Base-by-base conservation (phyloP, 2,888 invertebrate genomes). In the Aspidiotus rigidus region DNA sequence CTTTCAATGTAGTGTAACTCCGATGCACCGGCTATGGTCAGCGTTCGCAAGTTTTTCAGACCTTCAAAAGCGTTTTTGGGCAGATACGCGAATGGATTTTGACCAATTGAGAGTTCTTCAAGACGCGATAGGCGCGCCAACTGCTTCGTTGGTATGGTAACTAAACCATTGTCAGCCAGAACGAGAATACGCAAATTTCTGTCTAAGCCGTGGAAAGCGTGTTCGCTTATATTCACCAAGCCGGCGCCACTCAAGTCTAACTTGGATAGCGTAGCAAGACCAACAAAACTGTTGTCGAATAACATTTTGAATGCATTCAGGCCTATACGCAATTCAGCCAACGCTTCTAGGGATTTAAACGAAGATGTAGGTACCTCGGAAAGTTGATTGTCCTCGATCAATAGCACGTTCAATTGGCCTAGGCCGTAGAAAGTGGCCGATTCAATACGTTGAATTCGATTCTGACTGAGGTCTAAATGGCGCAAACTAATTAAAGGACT, bases 321-420 rank as follows among this genome's bases (percentile, higher is more conserved):
- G 11, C 92, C 92, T 55, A 93, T 84, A 76, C 89, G 90, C 11
- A 93, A 80, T 77, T 93, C 93, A 5, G 91, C 92, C 70, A 93
- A 81, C 74, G 87, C 86, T 69, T 86, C 87, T 74, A 92, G 79
- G 3, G 87, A 83, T 39, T 85, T 82, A 75, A 91, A 86, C 0
- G 88, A 85, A 16, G 83, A 79, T 1, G 89, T 87, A 16, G 92
- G 92, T 64, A 93, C 86, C 1, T 84, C 81, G 73, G 84, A 87
- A 72, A 93, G 78, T 71, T 88, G 87, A 77, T 93, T 93, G 77
- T 92, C 91, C 76, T 93, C 91, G 72, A 93, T 80, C 77, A 89
- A 90, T 13, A 93, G 80, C 17, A 91, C 87, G 72, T 90, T 82
- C 70, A 93, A 80, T n/a, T 88, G 86, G 7, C 83, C 80, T 64